A percentile compares a stretch with the other conserved stretches of the same genome.
Conservation (phyloP, 1,140 invertebrate genomes). For the Acyrthosiphon pisum region DNA sequence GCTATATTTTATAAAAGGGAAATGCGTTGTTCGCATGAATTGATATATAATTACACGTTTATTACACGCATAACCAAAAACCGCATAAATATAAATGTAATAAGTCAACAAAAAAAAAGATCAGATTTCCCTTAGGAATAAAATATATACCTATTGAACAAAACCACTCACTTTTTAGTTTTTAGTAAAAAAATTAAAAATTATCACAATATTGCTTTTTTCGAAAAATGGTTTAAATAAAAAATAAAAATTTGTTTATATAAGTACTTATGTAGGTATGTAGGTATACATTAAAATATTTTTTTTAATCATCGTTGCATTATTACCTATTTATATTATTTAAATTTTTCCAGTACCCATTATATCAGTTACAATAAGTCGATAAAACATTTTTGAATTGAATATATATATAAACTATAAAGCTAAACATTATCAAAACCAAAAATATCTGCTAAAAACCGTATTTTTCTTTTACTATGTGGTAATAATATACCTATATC, state of each 20-base stretch:
- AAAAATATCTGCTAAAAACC: no score
- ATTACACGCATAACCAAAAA: neutral
- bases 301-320: neutral
- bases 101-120: neutral
- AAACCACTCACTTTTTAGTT: neutral
- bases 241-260: neutral
- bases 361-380: no score
- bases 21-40: neutral
- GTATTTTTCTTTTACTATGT: no score
- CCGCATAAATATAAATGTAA: neutral
- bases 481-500: no score
- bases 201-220: neutral
- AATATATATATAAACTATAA: no score
- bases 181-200: neutral
- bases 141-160: neutral
- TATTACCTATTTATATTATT: no score
- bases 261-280: neutral
- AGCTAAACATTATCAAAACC: no score
- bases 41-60: neutral
- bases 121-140: neutral
- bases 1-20: neutral
- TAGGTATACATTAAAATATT: neutral
- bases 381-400: no score
- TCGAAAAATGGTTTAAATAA: neutral
- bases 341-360: no score